Evolutionary conservation across 2,113 vertebrate genomes (phyloP).

Genomic region (Tursiops truncatus): DNA sequence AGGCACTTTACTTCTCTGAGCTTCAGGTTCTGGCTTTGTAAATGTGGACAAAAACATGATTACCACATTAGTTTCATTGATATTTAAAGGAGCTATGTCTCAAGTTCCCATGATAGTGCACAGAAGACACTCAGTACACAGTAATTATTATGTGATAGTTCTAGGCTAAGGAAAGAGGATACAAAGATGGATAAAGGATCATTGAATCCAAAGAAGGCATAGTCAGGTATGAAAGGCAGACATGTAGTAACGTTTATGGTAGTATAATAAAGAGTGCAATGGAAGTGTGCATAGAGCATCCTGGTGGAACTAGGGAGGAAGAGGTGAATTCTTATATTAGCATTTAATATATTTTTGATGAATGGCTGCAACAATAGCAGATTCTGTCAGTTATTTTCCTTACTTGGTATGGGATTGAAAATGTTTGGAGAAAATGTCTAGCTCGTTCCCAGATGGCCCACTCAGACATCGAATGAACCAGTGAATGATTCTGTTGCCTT

Average conservation of each 20-base stretch:
- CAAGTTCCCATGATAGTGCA: background rate
- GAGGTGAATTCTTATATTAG: background rate
- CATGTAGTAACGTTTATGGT: background rate
- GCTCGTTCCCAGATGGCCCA: background rate
- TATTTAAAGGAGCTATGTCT: background rate
- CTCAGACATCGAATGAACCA: background rate
- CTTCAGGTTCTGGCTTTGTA: background rate
- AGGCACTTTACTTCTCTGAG: background rate
- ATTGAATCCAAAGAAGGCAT: background rate
- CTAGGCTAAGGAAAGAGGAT: background rate
- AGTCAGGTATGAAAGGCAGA: background rate
- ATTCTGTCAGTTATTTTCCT: background rate
- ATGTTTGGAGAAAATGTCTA: background rate
- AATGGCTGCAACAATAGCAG: background rate
- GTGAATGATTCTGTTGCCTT: background rate
- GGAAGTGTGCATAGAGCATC: background rate
- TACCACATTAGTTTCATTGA: background rate
- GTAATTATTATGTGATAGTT: background rate
- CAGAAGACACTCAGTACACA: background rate
- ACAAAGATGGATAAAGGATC: background rate
- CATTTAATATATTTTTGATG: background rate
- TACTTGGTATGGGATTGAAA: background rate
- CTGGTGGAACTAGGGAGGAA: background rate
- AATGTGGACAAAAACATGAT: background rate
- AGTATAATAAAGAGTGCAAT: background rate